Conservation (phyloP, 2,113 vertebrate genomes). For the Copsychus sechellarum region DNA sequence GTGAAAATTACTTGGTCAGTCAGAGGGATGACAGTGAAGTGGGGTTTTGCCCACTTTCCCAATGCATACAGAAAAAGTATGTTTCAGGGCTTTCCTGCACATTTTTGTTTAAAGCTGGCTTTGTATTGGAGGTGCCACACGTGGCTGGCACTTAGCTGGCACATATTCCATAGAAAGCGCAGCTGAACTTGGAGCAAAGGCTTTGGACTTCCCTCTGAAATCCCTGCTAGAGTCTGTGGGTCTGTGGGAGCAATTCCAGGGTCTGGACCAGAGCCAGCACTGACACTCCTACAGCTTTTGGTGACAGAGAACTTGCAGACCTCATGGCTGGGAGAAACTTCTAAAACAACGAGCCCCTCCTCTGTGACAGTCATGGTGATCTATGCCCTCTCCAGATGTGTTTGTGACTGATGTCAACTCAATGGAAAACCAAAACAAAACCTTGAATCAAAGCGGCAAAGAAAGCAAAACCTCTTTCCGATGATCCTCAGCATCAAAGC, state of each 20-base stretch:
- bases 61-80: background rate
- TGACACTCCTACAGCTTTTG: background rate
- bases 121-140: background rate
- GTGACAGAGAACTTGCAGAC: background rate
- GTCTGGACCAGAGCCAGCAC: background rate
- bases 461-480: conserved; percentile 41
- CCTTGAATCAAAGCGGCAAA: conserved; percentile 32
- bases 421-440: conserved; percentile 65
- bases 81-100: background rate
- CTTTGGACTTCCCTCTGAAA: background rate
- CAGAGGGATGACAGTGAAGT: background rate
- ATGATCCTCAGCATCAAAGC: conserved; percentile 38
- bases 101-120: background rate
- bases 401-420: conserved; percentile 36
- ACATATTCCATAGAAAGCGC: background rate
- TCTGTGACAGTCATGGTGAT: background rate
- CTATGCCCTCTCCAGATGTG: conserved; percentile 49
- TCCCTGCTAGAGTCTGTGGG: background rate
- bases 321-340: background rate
- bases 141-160: background rate
- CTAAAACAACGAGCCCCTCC: background rate
- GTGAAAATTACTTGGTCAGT: background rate
- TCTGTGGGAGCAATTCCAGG: background rate
- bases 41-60: background rate
- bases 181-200: background rate